phyloP scores from a whole-genome alignment of 1,140 invertebrate genomes.

The Aleiodes sp. region DNA sequence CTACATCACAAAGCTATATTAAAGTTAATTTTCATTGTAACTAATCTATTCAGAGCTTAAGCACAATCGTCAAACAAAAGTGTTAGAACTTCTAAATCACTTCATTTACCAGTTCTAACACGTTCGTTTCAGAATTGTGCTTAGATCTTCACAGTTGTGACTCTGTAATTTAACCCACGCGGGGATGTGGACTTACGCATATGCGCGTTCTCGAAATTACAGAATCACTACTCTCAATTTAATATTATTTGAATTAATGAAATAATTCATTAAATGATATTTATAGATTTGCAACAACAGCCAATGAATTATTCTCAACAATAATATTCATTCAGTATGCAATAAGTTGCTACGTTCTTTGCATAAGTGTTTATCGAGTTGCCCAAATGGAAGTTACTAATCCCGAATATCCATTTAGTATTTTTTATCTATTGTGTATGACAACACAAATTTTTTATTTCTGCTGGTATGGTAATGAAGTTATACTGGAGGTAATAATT shows the following conservation, averaged over 20 bases:
- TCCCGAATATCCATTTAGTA: neutral
- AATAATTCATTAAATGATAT: too few species aligned
- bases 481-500: neutral
- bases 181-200: too few species aligned
- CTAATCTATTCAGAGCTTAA: neutral
- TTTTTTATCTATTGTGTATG: neutral
- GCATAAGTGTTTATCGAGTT: neutral
- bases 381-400: neutral
- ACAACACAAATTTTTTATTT: neutral
- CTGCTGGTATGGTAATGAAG: slow-evolving; percentile 1
- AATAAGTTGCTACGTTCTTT: neutral
- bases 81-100: neutral
- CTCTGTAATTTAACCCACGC: too few species aligned
- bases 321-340: slow-evolving; percentile 4
- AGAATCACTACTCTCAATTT: neutral
- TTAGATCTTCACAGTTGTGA: too few species aligned
- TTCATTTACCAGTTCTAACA: too few species aligned
- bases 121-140: too few species aligned
- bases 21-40: neutral
- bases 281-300: neutral
- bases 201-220: neutral
- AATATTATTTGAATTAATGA: neutral
- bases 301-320: neutral
- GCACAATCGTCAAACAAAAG: neutral
- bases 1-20: neutral